These are phyloP conservation scores for Chelmon rostratus DNA, from an alignment of 2,797 vertebrate species.

Conservation along the genomic window DNA sequence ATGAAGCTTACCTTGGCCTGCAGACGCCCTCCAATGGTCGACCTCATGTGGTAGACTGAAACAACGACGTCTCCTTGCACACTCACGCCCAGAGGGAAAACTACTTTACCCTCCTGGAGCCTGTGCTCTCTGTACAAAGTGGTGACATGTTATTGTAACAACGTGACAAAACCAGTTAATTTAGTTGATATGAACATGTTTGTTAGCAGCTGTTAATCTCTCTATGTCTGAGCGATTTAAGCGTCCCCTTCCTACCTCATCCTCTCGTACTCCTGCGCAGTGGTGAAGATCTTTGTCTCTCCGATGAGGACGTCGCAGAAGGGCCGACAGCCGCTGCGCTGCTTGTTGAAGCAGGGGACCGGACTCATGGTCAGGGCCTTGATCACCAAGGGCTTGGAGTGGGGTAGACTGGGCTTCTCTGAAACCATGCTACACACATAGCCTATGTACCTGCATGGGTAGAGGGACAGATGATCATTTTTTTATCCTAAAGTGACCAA, in stretches of 20 bases:
- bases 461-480: neutral
- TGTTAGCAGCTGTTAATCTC: neutral
- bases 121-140: slow-evolving; percentile 90
- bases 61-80: slow-evolving; percentile 97
- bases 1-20: slow-evolving; percentile 93
- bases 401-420: slow-evolving; percentile 94
- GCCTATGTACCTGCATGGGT: slow-evolving; percentile 91
- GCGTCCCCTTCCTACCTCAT: slow-evolving; percentile 90
- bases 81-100: slow-evolving; percentile 93
- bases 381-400: slow-evolving; percentile 94
- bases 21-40: slow-evolving; percentile 95
- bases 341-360: slow-evolving; percentile 98
- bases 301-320: slow-evolving; percentile 97
- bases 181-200: neutral
- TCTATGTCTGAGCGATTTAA: neutral
- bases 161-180: neutral
- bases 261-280: slow-evolving; percentile 95
- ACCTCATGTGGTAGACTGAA: slow-evolving; percentile 96
- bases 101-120: slow-evolving; percentile 95
- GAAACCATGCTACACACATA: slow-evolving; percentile 97
- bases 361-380: slow-evolving; percentile 94
- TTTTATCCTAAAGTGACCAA: neutral
- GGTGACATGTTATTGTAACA: neutral
- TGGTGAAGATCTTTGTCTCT: slow-evolving; percentile 97
- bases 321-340: slow-evolving; percentile 96